phyloP scores from a whole-genome alignment of 2,113 vertebrate species.

The Maccullochella peelii region DNA sequence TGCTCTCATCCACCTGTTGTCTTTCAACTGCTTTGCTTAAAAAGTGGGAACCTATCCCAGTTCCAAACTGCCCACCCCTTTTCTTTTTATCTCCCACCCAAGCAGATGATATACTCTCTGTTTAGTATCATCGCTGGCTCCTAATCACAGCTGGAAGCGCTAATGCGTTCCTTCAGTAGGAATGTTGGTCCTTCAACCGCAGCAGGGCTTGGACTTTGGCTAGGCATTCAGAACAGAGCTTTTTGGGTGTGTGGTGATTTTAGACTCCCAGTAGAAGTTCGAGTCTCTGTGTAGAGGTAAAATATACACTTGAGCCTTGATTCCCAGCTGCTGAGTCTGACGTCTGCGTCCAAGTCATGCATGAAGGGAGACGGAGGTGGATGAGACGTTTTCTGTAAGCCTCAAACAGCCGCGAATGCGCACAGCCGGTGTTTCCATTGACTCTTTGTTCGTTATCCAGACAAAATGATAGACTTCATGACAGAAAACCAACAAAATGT shows the following conservation, averaged over 20 bases:
- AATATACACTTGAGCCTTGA: slow-evolving; percentile 61
- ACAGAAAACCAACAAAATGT: slow-evolving; percentile 27
- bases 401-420: slow-evolving; percentile 11
- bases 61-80: slow-evolving; percentile 19
- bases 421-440: not conserved
- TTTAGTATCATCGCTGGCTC: slow-evolving; percentile 64
- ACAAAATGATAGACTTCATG: slow-evolving; percentile 9
- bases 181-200: slow-evolving; percentile 68
- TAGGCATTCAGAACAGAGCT: slow-evolving; percentile 47
- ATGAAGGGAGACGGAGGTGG: slow-evolving; percentile 35
- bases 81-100: slow-evolving; percentile 42
- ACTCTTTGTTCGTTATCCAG: not conserved
- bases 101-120: slow-evolving; percentile 67
- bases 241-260: slow-evolving; percentile 47
- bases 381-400: slow-evolving; percentile 29
- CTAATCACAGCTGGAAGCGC: slow-evolving; percentile 72
- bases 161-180: slow-evolving; percentile 68
- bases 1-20: slow-evolving; percentile 56
- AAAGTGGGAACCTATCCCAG: slow-evolving; percentile 7
- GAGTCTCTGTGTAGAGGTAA: slow-evolving; percentile 56
- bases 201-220: slow-evolving; percentile 49
- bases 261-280: slow-evolving; percentile 32
- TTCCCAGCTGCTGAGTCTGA: slow-evolving; percentile 39
- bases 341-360: slow-evolving; percentile 63
- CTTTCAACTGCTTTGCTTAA: slow-evolving; percentile 16